Evolutionary conservation across 2,113 vertebrate genomes (phyloP).

Genomic region (Tychaedon coryphoeus): DNA sequence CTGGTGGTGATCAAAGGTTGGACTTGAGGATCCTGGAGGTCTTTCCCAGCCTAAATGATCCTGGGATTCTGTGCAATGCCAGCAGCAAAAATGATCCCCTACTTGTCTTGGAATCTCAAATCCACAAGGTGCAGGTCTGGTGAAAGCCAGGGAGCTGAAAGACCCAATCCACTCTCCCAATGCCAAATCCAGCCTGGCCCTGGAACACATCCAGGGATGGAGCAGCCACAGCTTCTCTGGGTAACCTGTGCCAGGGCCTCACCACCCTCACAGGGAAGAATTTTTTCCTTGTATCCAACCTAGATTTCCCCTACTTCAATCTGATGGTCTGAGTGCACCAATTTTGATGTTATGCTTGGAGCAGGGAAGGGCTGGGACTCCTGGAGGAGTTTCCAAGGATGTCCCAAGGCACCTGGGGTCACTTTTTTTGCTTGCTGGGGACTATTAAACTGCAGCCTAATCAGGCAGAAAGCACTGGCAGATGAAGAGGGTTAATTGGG

Average conservation of each 20-base stretch:
- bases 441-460: not conserved
- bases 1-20: not conserved
- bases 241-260: not conserved
- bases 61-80: not conserved
- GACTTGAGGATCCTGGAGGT: too few species aligned
- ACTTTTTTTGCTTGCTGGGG: not conserved
- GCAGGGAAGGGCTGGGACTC: not conserved
- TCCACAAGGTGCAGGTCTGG: rapidly evolving
- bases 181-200: not conserved
- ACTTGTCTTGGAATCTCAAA: not conserved
- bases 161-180: not conserved
- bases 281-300: not conserved
- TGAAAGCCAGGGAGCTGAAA: not conserved
- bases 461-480: not conserved
- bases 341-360: not conserved
- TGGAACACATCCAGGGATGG: not conserved
- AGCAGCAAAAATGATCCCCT: not conserved
- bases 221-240: not conserved
- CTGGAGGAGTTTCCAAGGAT: not conserved
- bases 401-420: not conserved
- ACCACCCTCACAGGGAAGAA: not conserved
- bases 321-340: not conserved
- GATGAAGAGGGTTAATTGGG: not conserved
- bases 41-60: not conserved
- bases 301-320: not conserved